Base-by-base conservation (phyloP, 2,888 invertebrate genomes). In the Dimorphilus gyrociliatus region DNA sequence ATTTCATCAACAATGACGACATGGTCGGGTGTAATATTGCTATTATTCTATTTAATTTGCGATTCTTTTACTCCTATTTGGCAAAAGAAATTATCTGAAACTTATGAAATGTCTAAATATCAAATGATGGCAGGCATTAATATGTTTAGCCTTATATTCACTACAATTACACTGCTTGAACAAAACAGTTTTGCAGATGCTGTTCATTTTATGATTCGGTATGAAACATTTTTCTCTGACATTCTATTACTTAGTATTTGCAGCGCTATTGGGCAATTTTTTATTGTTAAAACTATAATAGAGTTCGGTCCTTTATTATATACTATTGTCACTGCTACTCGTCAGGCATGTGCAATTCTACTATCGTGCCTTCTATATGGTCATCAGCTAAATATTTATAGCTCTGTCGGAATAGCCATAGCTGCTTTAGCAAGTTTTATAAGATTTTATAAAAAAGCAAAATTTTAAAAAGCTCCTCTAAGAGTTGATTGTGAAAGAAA, bases 41-140 rank as follows among this genome's bases (percentile, higher is more conserved):
- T 97, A 44, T 70, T 74, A n/a, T 75, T 81, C 44, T 99, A 99
- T 67, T 78, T 97, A 73, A 63, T 74, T 31, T 81, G 88, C 64
- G 97, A 99, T 66, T 82, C 88, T 60, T 99, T 97, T 67, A 99
- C 97, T 10, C 78, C 88, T 36, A 90, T 88, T 61, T 97, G 94
- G 92, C 94, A 97, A 68, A 80, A 80, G 42, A 77, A 76, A 35
- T 70, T 97, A 35, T 92, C 90, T 64, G 53, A 72, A 34, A 70
- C 73, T 32, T 79, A 85, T 62, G 70, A 72, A 41, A 76, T 81
- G 69, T 74, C 75, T 18, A 74, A 79, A 4, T 68, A 81, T 37
- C 81, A 88, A 65, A 86, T 88, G 86, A 86, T 88, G 85, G 81
- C 81, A 55, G 85, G 81, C 8, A 88, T 92, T 10, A 97, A 92